Conservation (phyloP, 2,113 vertebrate genomes). For the Prochilodus magdalenae region DNA sequence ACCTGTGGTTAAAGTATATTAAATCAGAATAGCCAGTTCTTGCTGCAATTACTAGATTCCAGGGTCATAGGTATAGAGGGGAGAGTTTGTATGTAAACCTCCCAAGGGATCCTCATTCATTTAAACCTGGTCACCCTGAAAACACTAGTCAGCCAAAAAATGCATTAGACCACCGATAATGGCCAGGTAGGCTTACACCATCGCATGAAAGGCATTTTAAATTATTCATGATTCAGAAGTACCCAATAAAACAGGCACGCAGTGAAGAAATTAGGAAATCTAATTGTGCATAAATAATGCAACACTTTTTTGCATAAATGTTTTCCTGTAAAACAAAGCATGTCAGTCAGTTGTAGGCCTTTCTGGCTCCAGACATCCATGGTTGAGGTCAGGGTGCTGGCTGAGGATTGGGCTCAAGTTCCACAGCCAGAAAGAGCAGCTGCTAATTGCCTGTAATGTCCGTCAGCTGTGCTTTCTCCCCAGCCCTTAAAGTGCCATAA, state of each 20-base stretch:
- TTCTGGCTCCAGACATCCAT: neutral
- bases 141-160: neutral
- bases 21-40: neutral
- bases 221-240: neutral
- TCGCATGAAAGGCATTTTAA: neutral
- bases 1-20: slow-evolving; percentile 14
- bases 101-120: neutral
- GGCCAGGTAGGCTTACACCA: neutral
- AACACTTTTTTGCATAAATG: neutral
- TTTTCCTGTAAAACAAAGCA: neutral
- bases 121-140: neutral
- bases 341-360: neutral
- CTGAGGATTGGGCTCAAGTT: neutral
- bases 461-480: neutral
- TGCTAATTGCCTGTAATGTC: slow-evolving; percentile 32
- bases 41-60: neutral
- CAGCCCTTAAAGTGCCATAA: neutral
- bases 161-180: neutral
- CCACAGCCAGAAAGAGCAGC: neutral
- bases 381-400: neutral
- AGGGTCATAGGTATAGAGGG: neutral
- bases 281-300: slow-evolving; percentile 3
- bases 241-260: neutral
- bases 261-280: neutral
- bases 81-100: neutral